These are phyloP conservation scores for Spea bombifrons DNA, from an alignment of 2,113 vertebrate species.

Conservation along the genomic window DNA sequence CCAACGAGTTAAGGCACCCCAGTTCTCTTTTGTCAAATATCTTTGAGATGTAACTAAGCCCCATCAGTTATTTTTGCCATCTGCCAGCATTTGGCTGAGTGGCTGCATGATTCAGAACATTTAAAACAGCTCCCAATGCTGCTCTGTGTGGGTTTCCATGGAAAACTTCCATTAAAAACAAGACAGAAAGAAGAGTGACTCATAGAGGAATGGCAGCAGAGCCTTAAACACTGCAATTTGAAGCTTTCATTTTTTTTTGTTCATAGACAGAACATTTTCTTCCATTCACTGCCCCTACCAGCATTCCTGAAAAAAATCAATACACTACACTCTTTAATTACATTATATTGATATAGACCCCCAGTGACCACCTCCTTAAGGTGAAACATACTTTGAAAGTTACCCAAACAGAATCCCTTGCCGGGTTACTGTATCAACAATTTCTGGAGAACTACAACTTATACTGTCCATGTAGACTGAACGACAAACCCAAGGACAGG, in stretches of 20 bases:
- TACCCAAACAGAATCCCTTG: too few species aligned
- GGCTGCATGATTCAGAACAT: constrained; percentile 60
- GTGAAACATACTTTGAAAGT: too few species aligned
- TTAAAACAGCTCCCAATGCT: constrained; percentile 59
- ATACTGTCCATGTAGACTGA: too few species aligned
- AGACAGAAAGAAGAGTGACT: constrained; percentile 62
- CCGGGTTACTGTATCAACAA: too few species aligned
- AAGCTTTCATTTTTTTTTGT: constrained; percentile 26
- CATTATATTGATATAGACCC: background rate
- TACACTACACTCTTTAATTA: background rate
- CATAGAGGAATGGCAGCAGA: constrained; percentile 58
- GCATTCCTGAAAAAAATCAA: background rate
- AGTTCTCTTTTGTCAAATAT: constrained; percentile 12
- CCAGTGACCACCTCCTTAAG: background rate
- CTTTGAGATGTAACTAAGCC: constrained; percentile 7
- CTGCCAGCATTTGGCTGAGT: constrained; percentile 54
- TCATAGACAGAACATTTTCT: constrained; percentile 28
- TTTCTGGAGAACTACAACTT: too few species aligned
- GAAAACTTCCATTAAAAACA: constrained; percentile 67
- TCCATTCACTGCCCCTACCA: background rate
- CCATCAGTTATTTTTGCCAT: constrained; percentile 44
- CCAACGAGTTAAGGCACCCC: background rate
- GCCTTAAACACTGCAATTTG: constrained; percentile 30
- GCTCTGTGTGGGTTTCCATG: constrained; percentile 65
- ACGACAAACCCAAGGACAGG: too few species aligned